A percentile compares a stretch with the other conserved stretches of the same genome.
phyloP scores from a whole-genome alignment of 2,113 vertebrate genomes.

The Capreolus pygargus region DNA sequence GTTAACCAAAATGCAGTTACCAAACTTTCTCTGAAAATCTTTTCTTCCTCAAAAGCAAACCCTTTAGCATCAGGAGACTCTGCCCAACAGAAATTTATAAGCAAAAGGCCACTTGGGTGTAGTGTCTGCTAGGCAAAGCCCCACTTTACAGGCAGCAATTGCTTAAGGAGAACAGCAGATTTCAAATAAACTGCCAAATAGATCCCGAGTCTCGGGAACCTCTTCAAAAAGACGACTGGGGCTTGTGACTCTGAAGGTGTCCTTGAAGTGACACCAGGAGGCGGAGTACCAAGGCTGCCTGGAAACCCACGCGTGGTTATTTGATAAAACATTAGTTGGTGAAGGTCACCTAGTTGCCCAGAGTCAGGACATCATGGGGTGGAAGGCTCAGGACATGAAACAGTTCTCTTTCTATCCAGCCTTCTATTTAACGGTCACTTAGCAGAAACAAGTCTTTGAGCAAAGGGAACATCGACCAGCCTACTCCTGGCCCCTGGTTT shows the following conservation, averaged over 20 bases:
- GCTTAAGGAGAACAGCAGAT: not conserved
- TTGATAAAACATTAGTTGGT: not conserved
- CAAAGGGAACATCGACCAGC: not conserved
- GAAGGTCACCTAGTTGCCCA: not conserved
- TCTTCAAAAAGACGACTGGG: not conserved
- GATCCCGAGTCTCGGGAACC: not conserved
- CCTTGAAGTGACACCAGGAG: not conserved
- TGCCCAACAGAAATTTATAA: not conserved
- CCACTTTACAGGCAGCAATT: not conserved
- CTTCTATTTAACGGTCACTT: not conserved
- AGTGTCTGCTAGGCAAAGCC: not conserved
- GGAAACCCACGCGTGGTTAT: not conserved
- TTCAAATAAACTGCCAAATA: not conserved
- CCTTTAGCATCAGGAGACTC: not conserved
- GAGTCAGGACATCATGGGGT: not conserved
- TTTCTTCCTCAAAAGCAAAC: not conserved
- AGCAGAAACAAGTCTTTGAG: no score
- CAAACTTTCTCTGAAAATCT: not conserved
- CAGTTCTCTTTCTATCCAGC: not conserved
- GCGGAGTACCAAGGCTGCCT: not conserved
- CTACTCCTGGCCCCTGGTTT: not conserved
- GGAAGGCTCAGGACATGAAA: not conserved
- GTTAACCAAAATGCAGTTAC: not conserved
- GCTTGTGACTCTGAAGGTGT: not conserved
- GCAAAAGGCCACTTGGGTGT: not conserved